phyloP scores from a whole-genome alignment of 2,888 invertebrate species.

The Abrostola triplasia region DNA sequence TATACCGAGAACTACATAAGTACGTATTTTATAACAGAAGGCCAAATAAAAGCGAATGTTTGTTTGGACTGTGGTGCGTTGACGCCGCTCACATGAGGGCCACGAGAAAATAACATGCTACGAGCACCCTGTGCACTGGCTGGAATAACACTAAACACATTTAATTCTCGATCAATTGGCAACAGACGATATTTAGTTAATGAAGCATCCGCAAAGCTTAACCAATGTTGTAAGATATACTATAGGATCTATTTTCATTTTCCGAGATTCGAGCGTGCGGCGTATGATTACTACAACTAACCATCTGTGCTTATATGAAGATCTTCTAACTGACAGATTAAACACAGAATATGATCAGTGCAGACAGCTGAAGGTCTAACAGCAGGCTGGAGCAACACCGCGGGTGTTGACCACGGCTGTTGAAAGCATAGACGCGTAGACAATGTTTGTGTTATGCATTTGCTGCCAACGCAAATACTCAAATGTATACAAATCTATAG shows the following conservation, averaged over 20 bases:
- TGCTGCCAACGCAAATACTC: conserved; percentile 6
- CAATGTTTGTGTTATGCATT: conserved; percentile 1
- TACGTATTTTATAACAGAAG: not conserved
- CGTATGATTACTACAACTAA: too few species aligned
- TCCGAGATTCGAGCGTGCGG: too few species aligned
- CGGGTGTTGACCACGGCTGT: conserved; percentile 8
- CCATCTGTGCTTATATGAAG: not conserved
- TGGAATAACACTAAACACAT: too few species aligned
- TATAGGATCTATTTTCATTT: too few species aligned
- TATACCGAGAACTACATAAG: not conserved
- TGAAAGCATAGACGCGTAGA: not conserved
- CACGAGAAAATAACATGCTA: not conserved
- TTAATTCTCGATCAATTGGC: too few species aligned
- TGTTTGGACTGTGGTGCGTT: conserved; percentile 4
- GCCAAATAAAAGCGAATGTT: conserved; percentile 4
- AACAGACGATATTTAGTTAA: too few species aligned
- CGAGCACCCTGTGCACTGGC: not conserved
- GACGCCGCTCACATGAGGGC: not conserved
- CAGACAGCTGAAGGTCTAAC: not conserved
- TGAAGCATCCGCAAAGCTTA: too few species aligned
- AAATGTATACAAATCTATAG: not conserved
- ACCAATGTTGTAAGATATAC: too few species aligned
- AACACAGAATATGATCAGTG: not conserved
- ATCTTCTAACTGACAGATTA: not conserved
- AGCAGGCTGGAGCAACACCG: conserved; percentile 2